These are phyloP conservation scores for Euspilapteryx auroguttella DNA, from an alignment of 2,888 invertebrate genomes.

Conservation along the genomic window DNA sequence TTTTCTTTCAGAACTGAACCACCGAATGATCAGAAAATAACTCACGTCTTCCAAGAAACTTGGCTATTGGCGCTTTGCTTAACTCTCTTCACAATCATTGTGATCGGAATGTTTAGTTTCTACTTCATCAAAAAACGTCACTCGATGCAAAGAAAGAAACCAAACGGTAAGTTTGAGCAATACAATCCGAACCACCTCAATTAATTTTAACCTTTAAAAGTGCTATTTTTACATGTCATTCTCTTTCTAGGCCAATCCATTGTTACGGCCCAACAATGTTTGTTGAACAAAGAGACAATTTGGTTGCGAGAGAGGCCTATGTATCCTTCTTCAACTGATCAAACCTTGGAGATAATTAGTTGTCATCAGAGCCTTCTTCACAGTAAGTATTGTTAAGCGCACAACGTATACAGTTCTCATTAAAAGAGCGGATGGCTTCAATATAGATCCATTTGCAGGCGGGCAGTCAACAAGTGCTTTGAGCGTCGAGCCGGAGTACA, in stretches of 20 bases:
- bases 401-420: too few relatives aligned
- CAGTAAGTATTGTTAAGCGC: conserved; percentile 21
- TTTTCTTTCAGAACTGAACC: conserved; percentile 36
- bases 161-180: conserved; percentile 26
- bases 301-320: conserved; percentile 49
- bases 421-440: too few relatives aligned
- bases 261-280: conserved; percentile 50
- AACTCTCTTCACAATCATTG: conserved; percentile 36
- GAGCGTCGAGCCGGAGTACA: conserved; percentile 49
- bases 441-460: too few relatives aligned
- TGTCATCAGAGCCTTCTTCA: conserved; percentile 51
- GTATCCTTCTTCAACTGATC: conserved; percentile 36
- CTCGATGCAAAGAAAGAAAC: conserved; percentile 43
- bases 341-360: conserved; percentile 33
- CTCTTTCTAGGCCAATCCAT: conserved; percentile 40
- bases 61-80: conserved; percentile 45
- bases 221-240: background rate
- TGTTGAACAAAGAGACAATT: conserved; percentile 55
- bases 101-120: conserved; percentile 40
- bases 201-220: background rate
- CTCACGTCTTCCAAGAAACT: conserved; percentile 45
- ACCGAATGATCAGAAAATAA: conserved; percentile 41
- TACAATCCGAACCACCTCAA: background rate
- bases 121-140: conserved; percentile 44
- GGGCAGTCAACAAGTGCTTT: conserved; percentile 46